Evolutionary conservation across 2,888 invertebrate species (phyloP).

Genomic region (Watsonalla cultraria): DNA sequence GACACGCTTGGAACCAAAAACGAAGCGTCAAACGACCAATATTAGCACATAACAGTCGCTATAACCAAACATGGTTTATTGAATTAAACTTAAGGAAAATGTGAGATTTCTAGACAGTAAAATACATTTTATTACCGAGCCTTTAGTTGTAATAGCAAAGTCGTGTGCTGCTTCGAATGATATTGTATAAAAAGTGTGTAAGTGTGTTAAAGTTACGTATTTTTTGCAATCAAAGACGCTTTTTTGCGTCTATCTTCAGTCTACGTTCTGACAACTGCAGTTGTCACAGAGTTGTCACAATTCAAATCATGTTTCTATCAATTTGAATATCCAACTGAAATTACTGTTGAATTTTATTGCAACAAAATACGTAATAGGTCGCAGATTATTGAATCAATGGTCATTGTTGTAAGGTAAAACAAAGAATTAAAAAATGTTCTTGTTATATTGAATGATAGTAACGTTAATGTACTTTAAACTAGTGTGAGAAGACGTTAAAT

Average conservation of each 20-base stretch:
- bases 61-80: slow-evolving; percentile 35
- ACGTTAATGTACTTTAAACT: background rate
- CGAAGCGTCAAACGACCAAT: slow-evolving; percentile 26
- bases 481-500: background rate
- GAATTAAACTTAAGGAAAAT: slow-evolving; percentile 28
- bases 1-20: slow-evolving; percentile 24
- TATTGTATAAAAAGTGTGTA: background rate
- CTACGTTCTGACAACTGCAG: too few relatives aligned
- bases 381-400: slow-evolving; percentile 40
- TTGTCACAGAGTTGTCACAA: too few relatives aligned
- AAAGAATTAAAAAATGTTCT: slow-evolving; percentile 19
- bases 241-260: too few relatives aligned
- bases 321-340: too few relatives aligned
- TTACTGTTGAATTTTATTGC: too few relatives aligned
- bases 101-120: slow-evolving; percentile 58
- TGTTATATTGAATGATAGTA: slow-evolving; percentile 4
- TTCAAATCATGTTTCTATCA: too few relatives aligned
- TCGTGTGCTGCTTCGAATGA: slow-evolving; percentile 1
- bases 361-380: too few relatives aligned
- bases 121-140: slow-evolving; percentile 43
- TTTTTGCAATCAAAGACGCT: background rate
- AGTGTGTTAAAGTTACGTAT: background rate
- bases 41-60: slow-evolving; percentile 14
- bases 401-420: slow-evolving; percentile 25
- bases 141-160: slow-evolving; percentile 29